Conservation (phyloP, 2,113 vertebrate genomes). For the Fulica atra region DNA sequence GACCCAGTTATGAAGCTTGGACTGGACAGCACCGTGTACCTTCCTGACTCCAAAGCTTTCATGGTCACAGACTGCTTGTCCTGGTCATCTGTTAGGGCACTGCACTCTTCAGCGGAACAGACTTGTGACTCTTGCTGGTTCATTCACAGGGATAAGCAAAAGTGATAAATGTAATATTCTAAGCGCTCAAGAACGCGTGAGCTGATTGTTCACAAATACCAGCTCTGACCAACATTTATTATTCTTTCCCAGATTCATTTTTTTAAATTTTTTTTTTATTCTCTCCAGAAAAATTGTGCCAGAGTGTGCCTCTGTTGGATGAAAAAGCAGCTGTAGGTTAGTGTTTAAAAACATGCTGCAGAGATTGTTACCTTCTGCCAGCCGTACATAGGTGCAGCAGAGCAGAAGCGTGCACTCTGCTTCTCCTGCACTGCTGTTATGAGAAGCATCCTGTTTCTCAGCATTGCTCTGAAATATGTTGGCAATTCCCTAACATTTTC, state of each 20-base stretch:
- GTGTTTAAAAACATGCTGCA: neutral
- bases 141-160: neutral
- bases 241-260: neutral
- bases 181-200: neutral
- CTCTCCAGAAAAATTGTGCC: neutral
- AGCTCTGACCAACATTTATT: neutral
- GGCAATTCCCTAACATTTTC: fast-evolving
- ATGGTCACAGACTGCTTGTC: neutral
- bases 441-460: fast-evolving
- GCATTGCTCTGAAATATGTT: neutral
- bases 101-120: neutral
- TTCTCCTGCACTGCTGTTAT: neutral
- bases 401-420: neutral
- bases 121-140: neutral
- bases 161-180: neutral
- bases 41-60: neutral
- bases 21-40: neutral
- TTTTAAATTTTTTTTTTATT: neutral
- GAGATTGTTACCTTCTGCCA: neutral
- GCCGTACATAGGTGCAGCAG: neutral
- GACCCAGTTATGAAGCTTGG: fast-evolving
- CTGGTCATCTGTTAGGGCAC: neutral
- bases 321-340: neutral
- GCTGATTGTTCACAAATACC: neutral
- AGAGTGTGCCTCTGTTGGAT: neutral